Evolutionary conservation across 2,113 vertebrate genomes (phyloP).

Genomic region (Odocoileus virginianus): DNA sequence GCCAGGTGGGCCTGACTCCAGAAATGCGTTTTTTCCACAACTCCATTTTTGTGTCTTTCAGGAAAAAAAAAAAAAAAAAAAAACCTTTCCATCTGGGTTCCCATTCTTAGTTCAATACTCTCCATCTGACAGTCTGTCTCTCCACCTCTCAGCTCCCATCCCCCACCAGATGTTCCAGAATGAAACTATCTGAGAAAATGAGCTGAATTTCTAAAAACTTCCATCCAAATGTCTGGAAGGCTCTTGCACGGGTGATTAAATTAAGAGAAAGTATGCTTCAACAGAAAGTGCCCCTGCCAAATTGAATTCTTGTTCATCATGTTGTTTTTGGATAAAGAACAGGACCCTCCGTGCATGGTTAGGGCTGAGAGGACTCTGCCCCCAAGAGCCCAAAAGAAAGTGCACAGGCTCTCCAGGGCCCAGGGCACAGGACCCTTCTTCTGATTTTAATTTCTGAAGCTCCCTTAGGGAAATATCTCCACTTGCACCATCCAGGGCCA

Average conservation of each 20-base stretch:
- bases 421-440: background rate
- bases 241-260: conserved; percentile 43
- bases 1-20: background rate
- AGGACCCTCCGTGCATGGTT: conserved; percentile 16
- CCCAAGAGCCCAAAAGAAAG: accelerated
- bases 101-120: background rate
- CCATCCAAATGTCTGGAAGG: background rate
- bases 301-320: conserved; percentile 1
- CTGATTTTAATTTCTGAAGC: conserved; percentile 36
- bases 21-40: background rate
- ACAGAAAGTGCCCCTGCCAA: conserved; percentile 42
- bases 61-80: background rate
- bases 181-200: conserved; percentile 51
- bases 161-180: background rate
- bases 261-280: conserved; percentile 52
- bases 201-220: background rate
- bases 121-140: background rate
- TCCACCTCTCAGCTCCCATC: background rate
- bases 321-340: conserved; percentile 40
- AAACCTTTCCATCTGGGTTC: background rate
- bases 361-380: background rate
- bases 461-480: conserved; percentile 63
- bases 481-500: background rate
- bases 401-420: background rate
- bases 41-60: background rate